Evolutionary conservation across 2,888 invertebrate species (phyloP).

Genomic region (Stratiomys singularior): DNA sequence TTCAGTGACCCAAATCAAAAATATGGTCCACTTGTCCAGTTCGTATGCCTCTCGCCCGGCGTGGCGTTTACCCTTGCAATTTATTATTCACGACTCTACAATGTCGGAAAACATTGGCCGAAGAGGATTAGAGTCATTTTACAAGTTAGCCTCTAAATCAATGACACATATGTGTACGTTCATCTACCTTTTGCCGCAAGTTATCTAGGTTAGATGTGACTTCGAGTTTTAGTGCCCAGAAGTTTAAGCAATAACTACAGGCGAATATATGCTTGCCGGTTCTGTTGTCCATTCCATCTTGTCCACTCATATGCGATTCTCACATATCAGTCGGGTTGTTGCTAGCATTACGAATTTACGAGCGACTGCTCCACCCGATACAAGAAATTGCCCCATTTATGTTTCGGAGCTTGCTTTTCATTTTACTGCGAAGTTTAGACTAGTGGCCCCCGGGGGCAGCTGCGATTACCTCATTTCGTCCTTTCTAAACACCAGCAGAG

Average conservation of each 20-base stretch:
- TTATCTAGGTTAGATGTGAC: conserved; percentile 18
- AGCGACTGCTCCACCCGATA: background rate
- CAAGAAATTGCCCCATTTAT: conserved; percentile 32
- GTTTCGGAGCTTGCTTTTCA: background rate
- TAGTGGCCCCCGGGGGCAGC: background rate
- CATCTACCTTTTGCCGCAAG: conserved; percentile 23
- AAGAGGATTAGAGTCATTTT: conserved; percentile 10
- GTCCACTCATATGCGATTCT: background rate
- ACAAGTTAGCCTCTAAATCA: conserved; percentile 23
- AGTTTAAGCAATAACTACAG: background rate
- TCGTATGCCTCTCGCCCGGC: too few species aligned
- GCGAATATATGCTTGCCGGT: background rate
- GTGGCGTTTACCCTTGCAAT: background rate
- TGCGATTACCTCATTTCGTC: background rate
- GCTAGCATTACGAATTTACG: conserved; percentile 30
- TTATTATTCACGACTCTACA: conserved; percentile 7
- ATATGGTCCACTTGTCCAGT: too few species aligned
- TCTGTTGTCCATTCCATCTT: too few species aligned
- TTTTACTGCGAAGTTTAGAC: background rate
- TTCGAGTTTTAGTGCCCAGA: background rate
- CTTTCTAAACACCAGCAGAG: background rate
- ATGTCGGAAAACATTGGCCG: background rate
- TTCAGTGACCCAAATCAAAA: too few species aligned
- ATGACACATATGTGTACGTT: conserved; percentile 7
- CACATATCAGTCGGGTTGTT: background rate